phyloP scores from a whole-genome alignment of 2,888 invertebrate genomes.

The Nymphalis urticae region DNA sequence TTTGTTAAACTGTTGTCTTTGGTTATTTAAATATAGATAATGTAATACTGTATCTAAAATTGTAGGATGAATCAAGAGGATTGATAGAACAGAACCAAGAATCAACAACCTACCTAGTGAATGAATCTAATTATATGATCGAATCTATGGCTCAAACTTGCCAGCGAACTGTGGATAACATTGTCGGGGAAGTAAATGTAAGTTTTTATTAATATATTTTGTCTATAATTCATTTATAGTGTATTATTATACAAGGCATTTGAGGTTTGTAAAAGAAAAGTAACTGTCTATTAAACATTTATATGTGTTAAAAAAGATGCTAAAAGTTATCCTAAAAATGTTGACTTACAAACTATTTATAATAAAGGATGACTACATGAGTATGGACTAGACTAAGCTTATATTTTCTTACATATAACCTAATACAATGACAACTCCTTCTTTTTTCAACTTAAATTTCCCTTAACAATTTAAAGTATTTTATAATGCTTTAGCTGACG shows the following conservation, averaged over 20 bases:
- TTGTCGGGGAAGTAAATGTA: constrained; percentile 17
- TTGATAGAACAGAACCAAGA: constrained; percentile 13
- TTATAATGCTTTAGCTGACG: no score
- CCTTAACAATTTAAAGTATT: no score
- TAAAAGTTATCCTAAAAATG: neutral
- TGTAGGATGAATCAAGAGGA: constrained; percentile 22
- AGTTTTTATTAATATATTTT: constrained; percentile 5
- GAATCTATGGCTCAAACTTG: constrained; percentile 17
- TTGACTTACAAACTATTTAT: no score
- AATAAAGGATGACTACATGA: no score
- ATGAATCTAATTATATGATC: constrained; percentile 6
- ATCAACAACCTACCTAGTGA: constrained; percentile 5
- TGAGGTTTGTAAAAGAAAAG: neutral
- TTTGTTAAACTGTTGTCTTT: no score
- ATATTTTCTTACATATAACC: no score
- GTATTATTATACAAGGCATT: no score
- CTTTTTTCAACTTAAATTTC: no score
- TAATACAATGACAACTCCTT: no score
- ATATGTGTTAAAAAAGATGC: neutral
- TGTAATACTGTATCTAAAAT: neutral
- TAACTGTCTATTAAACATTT: neutral
- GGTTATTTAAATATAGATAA: neutral
- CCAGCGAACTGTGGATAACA: constrained; percentile 16
- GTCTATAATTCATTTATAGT: no score
- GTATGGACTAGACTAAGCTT: no score